A percentile compares a stretch with the other conserved stretches of the same genome.
Conservation (phyloP, 64 coral and sea anemone species). For the Acropora yongei region DNA sequence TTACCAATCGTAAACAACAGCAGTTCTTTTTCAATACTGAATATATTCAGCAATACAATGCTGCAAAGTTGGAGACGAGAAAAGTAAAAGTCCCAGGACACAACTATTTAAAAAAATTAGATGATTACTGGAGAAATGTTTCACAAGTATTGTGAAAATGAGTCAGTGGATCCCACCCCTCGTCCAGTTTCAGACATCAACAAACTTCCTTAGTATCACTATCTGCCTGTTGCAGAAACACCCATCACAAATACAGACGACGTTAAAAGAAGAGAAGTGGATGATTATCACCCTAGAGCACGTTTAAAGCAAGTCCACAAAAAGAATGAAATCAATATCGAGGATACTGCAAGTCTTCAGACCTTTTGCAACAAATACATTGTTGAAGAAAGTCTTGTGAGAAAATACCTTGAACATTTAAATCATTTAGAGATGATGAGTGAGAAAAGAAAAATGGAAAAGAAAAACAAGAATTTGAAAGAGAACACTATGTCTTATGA, state of each 20-base stretch:
- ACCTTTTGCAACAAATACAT: constrained; percentile 65
- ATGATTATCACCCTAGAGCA: constrained; percentile 56
- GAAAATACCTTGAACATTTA: constrained; percentile 40
- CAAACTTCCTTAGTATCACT: too few species aligned
- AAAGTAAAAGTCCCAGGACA: constrained; percentile 51
- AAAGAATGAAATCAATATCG: constrained; percentile 51
- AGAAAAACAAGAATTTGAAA: constrained; percentile 40
- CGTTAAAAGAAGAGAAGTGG: constrained; percentile 37
- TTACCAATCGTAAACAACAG: neutral
- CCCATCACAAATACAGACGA: constrained; percentile 35
- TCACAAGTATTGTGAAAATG: constrained; percentile 30
- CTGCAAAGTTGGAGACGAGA: constrained; percentile 40
- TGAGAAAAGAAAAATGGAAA: constrained; percentile 60
- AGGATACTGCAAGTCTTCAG: constrained; percentile 61
- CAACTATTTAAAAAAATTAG: constrained; percentile 58
- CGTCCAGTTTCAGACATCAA: constrained; percentile 49
- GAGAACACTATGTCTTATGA: constrained; percentile 61
- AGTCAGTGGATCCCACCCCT: constrained; percentile 49
- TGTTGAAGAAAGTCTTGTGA: constrained; percentile 73
- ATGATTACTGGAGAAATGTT: constrained; percentile 61
- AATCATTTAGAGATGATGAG: constrained; percentile 78
- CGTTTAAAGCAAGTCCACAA: constrained; percentile 43
- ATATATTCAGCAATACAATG: constrained; percentile 47
- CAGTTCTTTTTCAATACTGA: constrained; percentile 51
- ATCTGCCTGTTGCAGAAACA: too few species aligned